phyloP scores from a whole-genome alignment of 1,140 invertebrate species.

The Aporrectodea caliginosa region DNA sequence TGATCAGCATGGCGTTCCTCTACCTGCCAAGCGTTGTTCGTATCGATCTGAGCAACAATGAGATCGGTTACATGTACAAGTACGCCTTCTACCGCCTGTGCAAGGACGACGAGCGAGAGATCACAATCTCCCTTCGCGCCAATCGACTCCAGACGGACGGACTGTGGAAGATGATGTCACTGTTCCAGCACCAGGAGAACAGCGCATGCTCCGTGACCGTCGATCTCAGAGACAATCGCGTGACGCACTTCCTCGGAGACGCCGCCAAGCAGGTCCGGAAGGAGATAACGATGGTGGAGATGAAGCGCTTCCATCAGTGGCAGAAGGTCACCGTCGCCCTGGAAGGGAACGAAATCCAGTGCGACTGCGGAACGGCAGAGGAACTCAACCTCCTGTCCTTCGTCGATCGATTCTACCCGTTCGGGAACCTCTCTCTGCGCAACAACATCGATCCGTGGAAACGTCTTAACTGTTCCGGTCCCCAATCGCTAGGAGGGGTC shows the following conservation, averaged over 20 bases:
- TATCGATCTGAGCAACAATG: slow-evolving; percentile 20
- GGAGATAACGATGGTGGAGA: slow-evolving; percentile 8
- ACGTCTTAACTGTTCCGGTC: neutral
- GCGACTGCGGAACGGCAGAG: slow-evolving; percentile 7
- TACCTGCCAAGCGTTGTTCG: slow-evolving; percentile 19
- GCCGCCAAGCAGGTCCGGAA: slow-evolving; percentile 4
- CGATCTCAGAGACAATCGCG: slow-evolving; percentile 16
- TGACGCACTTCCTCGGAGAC: slow-evolving; percentile 1
- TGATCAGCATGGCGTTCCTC: slow-evolving; percentile 31
- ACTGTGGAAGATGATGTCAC: slow-evolving; percentile 12
- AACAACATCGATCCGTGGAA: slow-evolving; percentile 1
- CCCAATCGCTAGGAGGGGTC: neutral
- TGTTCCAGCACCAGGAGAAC: slow-evolving; percentile 25
- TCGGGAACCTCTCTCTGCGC: neutral
- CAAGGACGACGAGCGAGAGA: slow-evolving; percentile 1
- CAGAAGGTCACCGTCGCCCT: neutral
- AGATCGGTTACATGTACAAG: slow-evolving; percentile 28
- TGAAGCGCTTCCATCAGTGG: slow-evolving; percentile 16
- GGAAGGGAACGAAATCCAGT: neutral
- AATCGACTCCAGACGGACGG: slow-evolving; percentile 14
- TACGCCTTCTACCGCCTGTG: slow-evolving; percentile 27
- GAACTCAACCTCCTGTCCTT: slow-evolving; percentile 1
- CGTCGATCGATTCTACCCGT: neutral
- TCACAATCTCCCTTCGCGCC: slow-evolving; percentile 5
- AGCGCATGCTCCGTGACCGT: slow-evolving; percentile 8